Evolutionary conservation across 1,140 invertebrate species (phyloP).

Genomic region (Chymomyza costata): DNA sequence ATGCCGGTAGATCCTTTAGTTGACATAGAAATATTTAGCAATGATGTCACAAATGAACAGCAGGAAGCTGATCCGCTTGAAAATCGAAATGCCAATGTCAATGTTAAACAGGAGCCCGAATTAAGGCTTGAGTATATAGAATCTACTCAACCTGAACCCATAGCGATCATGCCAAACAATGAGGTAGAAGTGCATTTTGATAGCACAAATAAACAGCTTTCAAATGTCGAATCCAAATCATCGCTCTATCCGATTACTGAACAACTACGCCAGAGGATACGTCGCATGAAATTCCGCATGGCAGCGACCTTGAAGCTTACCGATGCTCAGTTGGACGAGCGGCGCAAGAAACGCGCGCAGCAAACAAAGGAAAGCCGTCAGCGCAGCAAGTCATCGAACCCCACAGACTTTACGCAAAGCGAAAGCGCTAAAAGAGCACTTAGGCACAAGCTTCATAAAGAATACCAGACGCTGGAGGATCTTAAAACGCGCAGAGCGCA

Average conservation of each 20-base stretch:
- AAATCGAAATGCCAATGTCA: no score
- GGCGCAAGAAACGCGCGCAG: neutral
- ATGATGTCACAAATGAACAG: no score
- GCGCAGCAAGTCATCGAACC: neutral
- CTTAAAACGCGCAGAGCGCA: neutral
- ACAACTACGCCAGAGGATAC: slow-evolving; percentile 8
- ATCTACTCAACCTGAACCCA: no score
- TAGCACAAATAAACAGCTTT: no score
- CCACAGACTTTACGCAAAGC: neutral
- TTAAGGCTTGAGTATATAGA: no score
- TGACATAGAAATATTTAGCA: no score
- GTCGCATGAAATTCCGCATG: slow-evolving; percentile 26
- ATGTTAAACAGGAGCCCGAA: no score
- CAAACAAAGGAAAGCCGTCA: slow-evolving; percentile 17
- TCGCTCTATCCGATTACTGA: slow-evolving; percentile 20
- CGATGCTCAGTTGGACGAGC: neutral
- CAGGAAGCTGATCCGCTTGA: no score
- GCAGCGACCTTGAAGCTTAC: slow-evolving; percentile 1
- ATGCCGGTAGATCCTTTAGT: no score
- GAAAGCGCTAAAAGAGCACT: neutral
- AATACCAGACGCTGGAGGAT: slow-evolving; percentile 9
- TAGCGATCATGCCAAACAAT: no score
- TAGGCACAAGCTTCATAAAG: slow-evolving; percentile 3
- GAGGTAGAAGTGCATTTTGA: no score
- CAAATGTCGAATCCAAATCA: no score